phyloP scores from a whole-genome alignment of 2,797 vertebrate genomes.

The Psittacula echo region DNA sequence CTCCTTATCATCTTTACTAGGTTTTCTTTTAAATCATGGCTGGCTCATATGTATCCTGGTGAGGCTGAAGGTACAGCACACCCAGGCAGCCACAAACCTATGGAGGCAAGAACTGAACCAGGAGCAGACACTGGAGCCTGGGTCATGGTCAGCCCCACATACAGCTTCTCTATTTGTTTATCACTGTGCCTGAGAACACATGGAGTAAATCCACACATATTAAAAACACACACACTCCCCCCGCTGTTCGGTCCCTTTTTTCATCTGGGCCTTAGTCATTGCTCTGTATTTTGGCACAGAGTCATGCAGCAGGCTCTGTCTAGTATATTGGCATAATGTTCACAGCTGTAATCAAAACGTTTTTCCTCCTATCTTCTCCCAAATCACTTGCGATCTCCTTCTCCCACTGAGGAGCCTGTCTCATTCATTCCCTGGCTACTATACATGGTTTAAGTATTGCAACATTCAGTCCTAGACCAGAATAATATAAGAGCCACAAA shows the following conservation, averaged over 20 bases:
- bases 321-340: not conserved
- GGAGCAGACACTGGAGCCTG: not conserved
- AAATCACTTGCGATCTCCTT: not conserved
- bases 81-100: not conserved
- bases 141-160: not conserved
- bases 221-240: not conserved
- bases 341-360: conserved; percentile 4
- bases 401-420: not conserved
- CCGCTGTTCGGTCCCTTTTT: not conserved
- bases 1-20: not conserved
- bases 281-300: not conserved
- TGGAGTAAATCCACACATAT: not conserved
- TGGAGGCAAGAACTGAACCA: not conserved
- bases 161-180: not conserved
- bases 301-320: not conserved
- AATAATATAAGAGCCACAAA: conserved; percentile 20
- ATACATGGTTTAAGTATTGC: not conserved
- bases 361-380: not conserved
- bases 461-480: conserved; percentile 13
- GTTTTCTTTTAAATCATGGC: not conserved
- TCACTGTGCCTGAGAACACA: not conserved
- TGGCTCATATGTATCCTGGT: not conserved
- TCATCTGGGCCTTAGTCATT: not conserved
- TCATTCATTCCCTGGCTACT: not conserved
- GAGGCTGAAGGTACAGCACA: not conserved